Evolutionary conservation across 2,888 invertebrate species (phyloP).

Genomic region (Sisyra terminalis): DNA sequence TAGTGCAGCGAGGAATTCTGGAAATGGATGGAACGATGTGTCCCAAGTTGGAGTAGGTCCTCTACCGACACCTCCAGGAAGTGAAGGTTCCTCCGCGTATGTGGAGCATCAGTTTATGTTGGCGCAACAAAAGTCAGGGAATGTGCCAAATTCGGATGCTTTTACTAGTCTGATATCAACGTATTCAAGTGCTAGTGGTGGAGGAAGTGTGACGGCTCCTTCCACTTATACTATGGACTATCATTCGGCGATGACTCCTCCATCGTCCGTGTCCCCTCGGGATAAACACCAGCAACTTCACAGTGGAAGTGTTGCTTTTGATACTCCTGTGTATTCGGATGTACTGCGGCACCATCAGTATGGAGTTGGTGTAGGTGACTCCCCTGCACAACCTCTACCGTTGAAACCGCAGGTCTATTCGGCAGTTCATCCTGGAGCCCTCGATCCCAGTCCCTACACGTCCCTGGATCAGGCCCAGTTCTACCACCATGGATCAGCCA

Average conservation of each 20-base stretch:
- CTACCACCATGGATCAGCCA: constrained; percentile 48
- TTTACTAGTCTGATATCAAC: constrained; percentile 38
- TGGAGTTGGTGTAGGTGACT: constrained; percentile 36
- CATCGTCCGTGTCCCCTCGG: constrained; percentile 89
- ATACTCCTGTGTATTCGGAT: constrained; percentile 28
- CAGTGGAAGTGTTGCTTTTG: constrained; percentile 31
- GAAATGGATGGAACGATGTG: constrained; percentile 30
- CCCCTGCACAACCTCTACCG: constrained; percentile 51
- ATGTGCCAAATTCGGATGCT: constrained; percentile 28
- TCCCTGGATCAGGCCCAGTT: constrained; percentile 69
- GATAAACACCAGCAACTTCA: constrained; percentile 56
- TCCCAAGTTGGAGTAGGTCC: constrained; percentile 43
- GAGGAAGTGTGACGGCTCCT: background rate
- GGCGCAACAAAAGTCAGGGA: constrained; percentile 29
- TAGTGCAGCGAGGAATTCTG: constrained; percentile 17
- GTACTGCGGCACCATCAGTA: constrained; percentile 42
- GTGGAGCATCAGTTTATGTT: constrained; percentile 45
- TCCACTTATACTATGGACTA: constrained; percentile 51
- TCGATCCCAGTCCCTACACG: constrained; percentile 37
- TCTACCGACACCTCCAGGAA: constrained; percentile 80
- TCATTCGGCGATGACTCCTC: constrained; percentile 91
- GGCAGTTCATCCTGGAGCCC: constrained; percentile 34
- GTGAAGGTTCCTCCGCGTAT: constrained; percentile 57
- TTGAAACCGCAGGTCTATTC: constrained; percentile 84
- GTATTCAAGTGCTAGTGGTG: constrained; percentile 20